phyloP scores from a whole-genome alignment of 2,888 invertebrate genomes.

The Sturmia bella region DNA sequence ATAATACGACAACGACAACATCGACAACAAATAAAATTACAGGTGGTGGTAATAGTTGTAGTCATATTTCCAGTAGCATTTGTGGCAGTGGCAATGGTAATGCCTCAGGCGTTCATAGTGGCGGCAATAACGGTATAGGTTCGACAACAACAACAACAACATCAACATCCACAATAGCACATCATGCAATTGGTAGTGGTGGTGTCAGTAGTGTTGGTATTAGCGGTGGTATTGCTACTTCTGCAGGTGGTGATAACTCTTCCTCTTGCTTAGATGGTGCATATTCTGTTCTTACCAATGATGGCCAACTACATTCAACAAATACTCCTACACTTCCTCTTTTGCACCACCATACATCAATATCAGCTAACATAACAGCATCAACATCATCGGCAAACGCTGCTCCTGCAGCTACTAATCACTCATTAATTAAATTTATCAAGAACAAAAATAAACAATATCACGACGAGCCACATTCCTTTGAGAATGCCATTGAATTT shows the following conservation, averaged over 20 bases:
- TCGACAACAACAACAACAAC: slow-evolving; percentile 59
- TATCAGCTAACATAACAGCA: slow-evolving; percentile 57
- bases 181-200: slow-evolving; percentile 46
- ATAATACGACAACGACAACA: slow-evolving; percentile 46
- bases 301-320: slow-evolving; percentile 47
- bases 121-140: slow-evolving; percentile 64
- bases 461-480: slow-evolving; percentile 76
- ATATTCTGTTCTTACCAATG: slow-evolving; percentile 58
- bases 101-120: slow-evolving; percentile 45
- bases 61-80: slow-evolving; percentile 37
- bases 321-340: slow-evolving; percentile 42
- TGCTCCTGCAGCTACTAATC: slow-evolving; percentile 56
- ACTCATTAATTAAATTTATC: slow-evolving; percentile 72
- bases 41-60: slow-evolving; percentile 63
- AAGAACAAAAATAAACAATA: slow-evolving; percentile 74
- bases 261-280: slow-evolving; percentile 60
- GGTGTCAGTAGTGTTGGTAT: slow-evolving; percentile 37
- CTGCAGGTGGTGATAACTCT: slow-evolving; percentile 46
- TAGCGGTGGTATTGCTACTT: slow-evolving; percentile 49
- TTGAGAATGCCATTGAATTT: slow-evolving; percentile 76
- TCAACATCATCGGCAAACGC: slow-evolving; percentile 44
- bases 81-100: slow-evolving; percentile 51
- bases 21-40: slow-evolving; percentile 41
- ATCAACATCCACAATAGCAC: slow-evolving; percentile 61
- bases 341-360: slow-evolving; percentile 33